Base-by-base conservation (phyloP, 2,888 invertebrate genomes). In the Erebia ligea region DNA sequence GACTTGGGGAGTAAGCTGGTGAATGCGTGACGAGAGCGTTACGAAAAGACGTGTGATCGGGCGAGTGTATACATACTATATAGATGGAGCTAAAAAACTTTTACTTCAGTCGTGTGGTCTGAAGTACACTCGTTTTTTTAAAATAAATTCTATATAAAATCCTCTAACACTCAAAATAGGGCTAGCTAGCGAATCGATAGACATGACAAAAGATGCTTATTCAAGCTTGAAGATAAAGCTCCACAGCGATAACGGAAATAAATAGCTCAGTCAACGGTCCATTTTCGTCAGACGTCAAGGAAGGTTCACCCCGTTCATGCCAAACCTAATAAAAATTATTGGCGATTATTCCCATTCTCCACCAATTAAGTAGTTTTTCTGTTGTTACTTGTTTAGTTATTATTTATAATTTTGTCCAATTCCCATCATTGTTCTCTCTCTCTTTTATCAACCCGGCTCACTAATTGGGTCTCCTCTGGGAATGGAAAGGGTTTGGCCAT, bases 211-310 rank as follows among this genome's bases (percentile, higher is more conserved):
- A 50, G 63, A 50, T 25, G 34, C 4, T 63, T 48, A 63, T 63
- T 50, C 50, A 50, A 63, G 50, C n/a, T 50, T 50, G 25, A 61
- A 42, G 42, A 42, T 61, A 45, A 19, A 45, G 19, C 61, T 42
- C 17, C 40, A 19, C 6, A 10, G 61, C 42, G 45, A 42, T 19
- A 19, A 40, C 59, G 10, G 59, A 59, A 59, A 59, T 40, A 59
- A 59, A 59, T 42, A 61, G 17, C 42, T 42, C 61, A 45, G 17
- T 45, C 5, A 11, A 5, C 61, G 19, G 42, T 10, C 19, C 11
- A 19, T 42, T 61, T 19, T 13, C 11, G 42, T 42, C 40, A 61
- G 13, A 19, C 42, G 61, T 56, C 56, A 25, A 21, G 56, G 56
- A 56, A 21, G 6, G 17, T 11, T 45, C 42, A 45, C 1, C 61